A percentile compares a stretch with the other conserved stretches of the same genome.
phyloP scores from a whole-genome alignment of 1,140 invertebrate species.

The Bombus turneri region DNA sequence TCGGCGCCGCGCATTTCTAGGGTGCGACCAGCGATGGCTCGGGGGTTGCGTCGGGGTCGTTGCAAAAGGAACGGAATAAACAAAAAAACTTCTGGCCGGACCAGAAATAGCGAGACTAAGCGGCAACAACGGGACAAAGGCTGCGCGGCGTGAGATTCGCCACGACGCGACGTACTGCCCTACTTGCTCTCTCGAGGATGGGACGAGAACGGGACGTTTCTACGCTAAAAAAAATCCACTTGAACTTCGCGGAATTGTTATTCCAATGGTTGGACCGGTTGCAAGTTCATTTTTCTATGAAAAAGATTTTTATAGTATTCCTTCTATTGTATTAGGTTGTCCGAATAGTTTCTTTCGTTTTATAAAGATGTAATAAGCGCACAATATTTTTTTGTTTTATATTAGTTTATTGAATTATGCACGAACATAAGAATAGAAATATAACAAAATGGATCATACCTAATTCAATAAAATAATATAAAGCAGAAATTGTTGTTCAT shows the following conservation, averaged over 20 bases:
- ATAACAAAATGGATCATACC: too few species aligned
- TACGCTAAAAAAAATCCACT: not conserved
- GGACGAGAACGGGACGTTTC: not conserved
- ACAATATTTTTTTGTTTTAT: too few species aligned
- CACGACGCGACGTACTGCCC: conserved; percentile 2
- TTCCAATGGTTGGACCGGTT: too few species aligned
- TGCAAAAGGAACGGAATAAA: conserved; percentile 18
- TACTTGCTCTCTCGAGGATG: conserved; percentile 22
- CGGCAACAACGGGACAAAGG: conserved; percentile 1
- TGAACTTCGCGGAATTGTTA: not conserved
- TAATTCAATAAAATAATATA: too few species aligned
- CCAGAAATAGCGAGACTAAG: conserved; percentile 36
- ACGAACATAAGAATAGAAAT: too few species aligned
- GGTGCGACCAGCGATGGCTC: not conserved
- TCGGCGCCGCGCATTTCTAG: conserved; percentile 1
- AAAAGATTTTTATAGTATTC: not conserved
- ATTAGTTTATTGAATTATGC: too few species aligned
- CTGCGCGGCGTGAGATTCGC: conserved; percentile 19
- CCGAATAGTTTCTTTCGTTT: too few species aligned
- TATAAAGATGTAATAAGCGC: too few species aligned
- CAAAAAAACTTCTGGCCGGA: conserved; percentile 1
- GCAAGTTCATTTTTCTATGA: not conserved
- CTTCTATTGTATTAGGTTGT: too few species aligned
- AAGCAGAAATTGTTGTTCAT: too few species aligned
- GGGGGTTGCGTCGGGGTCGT: not conserved